These are phyloP conservation scores for Eilema depressum DNA, from an alignment of 2,888 invertebrate genomes.

Conservation along the genomic window DNA sequence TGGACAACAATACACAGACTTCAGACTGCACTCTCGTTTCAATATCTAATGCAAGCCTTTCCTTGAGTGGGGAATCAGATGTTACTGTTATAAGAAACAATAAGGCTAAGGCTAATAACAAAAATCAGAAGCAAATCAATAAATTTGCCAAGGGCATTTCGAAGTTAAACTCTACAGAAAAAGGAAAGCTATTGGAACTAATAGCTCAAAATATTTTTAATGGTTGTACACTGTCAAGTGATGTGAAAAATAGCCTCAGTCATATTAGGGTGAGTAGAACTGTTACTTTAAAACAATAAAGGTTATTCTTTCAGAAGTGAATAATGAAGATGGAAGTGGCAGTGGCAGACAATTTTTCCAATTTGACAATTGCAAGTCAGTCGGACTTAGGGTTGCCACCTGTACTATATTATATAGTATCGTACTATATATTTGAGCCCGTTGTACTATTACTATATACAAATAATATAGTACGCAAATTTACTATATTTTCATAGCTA, in stretches of 20 bases:
- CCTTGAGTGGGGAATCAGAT: constrained; percentile 74
- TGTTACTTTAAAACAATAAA: not conserved
- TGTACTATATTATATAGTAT: too few species aligned
- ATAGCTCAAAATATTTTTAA: constrained; percentile 74
- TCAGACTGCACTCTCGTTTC: constrained; percentile 64
- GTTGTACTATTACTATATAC: too few species aligned
- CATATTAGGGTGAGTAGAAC: constrained; percentile 57
- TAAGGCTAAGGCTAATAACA: constrained; percentile 20
- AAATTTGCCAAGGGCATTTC: constrained; percentile 70
- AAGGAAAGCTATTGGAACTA: constrained; percentile 66
- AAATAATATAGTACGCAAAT: too few species aligned
- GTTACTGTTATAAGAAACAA: constrained; percentile 66
- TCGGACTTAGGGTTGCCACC: too few species aligned
- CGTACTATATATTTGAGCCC: too few species aligned
- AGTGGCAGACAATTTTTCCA: too few species aligned
- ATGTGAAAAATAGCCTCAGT: constrained; percentile 42
- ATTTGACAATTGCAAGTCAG: too few species aligned
- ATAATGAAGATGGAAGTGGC: too few species aligned
- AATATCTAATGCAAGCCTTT: constrained; percentile 56
- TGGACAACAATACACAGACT: constrained; percentile 40
- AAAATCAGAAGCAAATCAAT: constrained; percentile 51
- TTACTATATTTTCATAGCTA: too few species aligned
- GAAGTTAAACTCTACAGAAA: constrained; percentile 66
- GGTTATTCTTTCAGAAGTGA: too few species aligned
- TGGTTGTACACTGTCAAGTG: constrained; percentile 62